Percentiles rank a stretch among this genome's conserved stretches.
Evolutionary conservation across 2,888 invertebrate species (phyloP).

Genomic region (Amblyjoppa proteus): DNA sequence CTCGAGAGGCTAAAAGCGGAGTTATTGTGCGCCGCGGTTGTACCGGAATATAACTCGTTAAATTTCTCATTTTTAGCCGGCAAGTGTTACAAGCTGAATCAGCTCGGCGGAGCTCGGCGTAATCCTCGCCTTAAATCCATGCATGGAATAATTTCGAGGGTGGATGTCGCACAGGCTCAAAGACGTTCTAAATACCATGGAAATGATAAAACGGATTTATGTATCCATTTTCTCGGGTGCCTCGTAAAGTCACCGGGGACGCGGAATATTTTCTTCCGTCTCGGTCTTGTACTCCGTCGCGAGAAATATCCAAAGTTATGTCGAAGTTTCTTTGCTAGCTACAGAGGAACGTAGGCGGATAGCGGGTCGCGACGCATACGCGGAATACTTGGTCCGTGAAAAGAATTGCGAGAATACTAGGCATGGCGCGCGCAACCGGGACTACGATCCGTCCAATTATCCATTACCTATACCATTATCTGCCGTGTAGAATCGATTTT

Average conservation of each 20-base stretch:
- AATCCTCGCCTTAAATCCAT: background rate
- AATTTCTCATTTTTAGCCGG: background rate
- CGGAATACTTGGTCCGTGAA: background rate
- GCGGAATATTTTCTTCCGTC: background rate
- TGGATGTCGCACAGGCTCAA: background rate
- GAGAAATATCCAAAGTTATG: background rate
- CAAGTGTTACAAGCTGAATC: background rate
- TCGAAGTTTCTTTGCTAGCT: background rate
- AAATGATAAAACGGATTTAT: background rate
- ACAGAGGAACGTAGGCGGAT: background rate
- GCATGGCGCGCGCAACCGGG: constrained; percentile 3
- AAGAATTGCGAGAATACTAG: background rate
- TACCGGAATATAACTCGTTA: background rate
- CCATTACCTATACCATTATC: constrained; percentile 6
- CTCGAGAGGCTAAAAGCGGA: background rate
- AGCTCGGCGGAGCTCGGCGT: background rate
- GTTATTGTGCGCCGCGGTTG: background rate
- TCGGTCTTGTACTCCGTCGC: background rate
- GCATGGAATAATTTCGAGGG: background rate
- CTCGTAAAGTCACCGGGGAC: background rate
- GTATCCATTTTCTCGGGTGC: background rate
- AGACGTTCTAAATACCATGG: background rate
- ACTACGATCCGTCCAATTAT: background rate
- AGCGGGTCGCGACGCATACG: constrained; percentile 1
- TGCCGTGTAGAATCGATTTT: background rate